Conservation (phyloP, 2,797 vertebrate genomes). For the Rachycentron canadum region DNA sequence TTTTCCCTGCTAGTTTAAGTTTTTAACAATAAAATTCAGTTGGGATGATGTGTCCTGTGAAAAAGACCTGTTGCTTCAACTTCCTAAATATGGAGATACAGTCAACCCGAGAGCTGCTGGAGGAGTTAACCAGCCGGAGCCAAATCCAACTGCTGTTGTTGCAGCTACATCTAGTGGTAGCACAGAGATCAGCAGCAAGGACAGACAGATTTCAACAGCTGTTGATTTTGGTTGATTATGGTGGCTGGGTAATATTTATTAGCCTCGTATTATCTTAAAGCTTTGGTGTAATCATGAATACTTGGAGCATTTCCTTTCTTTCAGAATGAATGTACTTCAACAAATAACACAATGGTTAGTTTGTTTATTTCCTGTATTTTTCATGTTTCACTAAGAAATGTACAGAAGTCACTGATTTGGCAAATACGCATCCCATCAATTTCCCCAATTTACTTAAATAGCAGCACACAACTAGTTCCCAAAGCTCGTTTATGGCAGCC, state of each 20-base stretch:
- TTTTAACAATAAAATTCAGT: too few species aligned
- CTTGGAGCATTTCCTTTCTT: not conserved
- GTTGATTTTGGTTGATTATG: not conserved
- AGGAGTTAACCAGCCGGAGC: too few species aligned
- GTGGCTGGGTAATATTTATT: too few species aligned
- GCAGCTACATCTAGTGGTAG: conserved; percentile 61
- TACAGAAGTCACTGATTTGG: not conserved
- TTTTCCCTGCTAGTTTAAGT: too few species aligned
- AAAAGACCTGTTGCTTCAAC: not conserved
- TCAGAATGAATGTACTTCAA: not conserved
- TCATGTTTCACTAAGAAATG: not conserved
- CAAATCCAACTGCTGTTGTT: conserved; percentile 2
- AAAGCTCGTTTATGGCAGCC: conserved; percentile 6
- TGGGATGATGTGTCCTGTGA: too few species aligned
- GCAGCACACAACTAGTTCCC: not conserved
- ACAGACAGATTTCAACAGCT: not conserved
- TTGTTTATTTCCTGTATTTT: not conserved
- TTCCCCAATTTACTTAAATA: too few species aligned
- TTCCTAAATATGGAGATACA: too few species aligned
- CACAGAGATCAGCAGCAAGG: not conserved
- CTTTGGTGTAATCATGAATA: not conserved
- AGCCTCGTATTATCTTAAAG: not conserved
- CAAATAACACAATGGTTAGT: not conserved
- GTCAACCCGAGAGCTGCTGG: too few species aligned
- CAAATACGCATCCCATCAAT: not conserved